Conservation (phyloP, 2,113 vertebrate genomes). For the Columba janthina region DNA sequence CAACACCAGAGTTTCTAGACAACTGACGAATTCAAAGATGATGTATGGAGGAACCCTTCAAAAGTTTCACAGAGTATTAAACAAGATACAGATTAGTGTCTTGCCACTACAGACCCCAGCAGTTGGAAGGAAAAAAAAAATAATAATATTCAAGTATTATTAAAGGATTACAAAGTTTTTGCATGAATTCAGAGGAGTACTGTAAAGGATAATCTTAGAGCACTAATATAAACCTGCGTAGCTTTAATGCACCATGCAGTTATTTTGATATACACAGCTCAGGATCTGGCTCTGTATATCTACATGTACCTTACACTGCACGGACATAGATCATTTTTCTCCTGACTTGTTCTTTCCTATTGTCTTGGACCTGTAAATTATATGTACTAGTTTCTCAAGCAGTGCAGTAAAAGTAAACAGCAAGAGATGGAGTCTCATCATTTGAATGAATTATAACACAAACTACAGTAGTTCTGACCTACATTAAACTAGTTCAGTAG, state of each 20-base stretch:
- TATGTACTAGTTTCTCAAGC: not conserved
- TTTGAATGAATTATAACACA: constrained; percentile 31
- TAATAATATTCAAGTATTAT: not conserved
- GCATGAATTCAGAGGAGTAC: not conserved
- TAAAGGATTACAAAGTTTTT: constrained; percentile 8
- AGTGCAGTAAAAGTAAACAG: constrained; percentile 28
- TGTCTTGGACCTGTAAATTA: constrained; percentile 34
- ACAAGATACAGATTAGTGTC: not conserved
- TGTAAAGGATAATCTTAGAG: not conserved
- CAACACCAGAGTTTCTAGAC: not conserved
- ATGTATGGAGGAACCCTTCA: not conserved
- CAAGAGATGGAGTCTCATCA: not conserved
- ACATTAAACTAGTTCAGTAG: not conserved
- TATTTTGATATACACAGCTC: not conserved
- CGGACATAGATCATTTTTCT: not conserved
- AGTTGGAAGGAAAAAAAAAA: not conserved
- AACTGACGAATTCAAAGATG: not conserved
- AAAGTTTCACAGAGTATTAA: not conserved
- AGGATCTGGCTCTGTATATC: not conserved
- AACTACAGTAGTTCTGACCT: constrained; percentile 25
- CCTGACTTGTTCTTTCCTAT: not conserved
- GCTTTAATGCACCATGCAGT: not conserved
- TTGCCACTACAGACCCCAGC: not conserved
- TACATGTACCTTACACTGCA: not conserved
- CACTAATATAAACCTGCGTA: not conserved